These are phyloP conservation scores for Myiopsitta monachus DNA, from an alignment of 2,113 vertebrate species.

Conservation along the genomic window DNA sequence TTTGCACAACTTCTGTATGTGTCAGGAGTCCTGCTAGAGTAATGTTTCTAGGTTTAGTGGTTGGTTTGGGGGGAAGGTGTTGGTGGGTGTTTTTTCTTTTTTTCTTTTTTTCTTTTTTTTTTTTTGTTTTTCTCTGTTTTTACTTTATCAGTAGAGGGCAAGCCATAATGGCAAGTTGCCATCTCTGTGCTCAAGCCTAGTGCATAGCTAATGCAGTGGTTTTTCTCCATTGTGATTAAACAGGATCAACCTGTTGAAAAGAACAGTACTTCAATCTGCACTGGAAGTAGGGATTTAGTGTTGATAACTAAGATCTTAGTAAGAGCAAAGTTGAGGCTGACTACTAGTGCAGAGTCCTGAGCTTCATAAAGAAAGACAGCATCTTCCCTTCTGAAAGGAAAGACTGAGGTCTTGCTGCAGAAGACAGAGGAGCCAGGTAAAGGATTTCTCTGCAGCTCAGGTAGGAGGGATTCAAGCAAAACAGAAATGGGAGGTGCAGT, in stretches of 20 bases:
- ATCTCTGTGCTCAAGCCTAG: rapidly evolving
- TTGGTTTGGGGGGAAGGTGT: not conserved
- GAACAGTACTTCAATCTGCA: rapidly evolving
- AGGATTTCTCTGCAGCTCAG: not conserved
- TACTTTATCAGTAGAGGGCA: not conserved
- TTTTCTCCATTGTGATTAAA: not conserved
- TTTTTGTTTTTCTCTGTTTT: no score
- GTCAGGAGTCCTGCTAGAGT: rapidly evolving
- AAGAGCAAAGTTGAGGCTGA: not conserved
- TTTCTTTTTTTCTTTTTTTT: no score
- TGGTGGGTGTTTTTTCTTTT: no score
- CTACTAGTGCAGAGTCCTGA: rapidly evolving
- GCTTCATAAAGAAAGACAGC: not conserved
- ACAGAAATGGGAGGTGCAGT: rapidly evolving
- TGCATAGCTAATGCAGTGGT: rapidly evolving
- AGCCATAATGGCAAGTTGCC: rapidly evolving
- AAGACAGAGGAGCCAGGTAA: not conserved
- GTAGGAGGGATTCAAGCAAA: not conserved
- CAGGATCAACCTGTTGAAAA: not conserved
- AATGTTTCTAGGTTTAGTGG: not conserved
- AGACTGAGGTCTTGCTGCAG: not conserved
- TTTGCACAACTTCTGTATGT: rapidly evolving
- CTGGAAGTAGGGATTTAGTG: not conserved
- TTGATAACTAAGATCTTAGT: not conserved
- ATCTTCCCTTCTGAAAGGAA: not conserved